Percentiles rank a stretch among this genome's conserved stretches.
phyloP scores from a whole-genome alignment of 1,140 invertebrate genomes.

The Chelonus insularis region DNA sequence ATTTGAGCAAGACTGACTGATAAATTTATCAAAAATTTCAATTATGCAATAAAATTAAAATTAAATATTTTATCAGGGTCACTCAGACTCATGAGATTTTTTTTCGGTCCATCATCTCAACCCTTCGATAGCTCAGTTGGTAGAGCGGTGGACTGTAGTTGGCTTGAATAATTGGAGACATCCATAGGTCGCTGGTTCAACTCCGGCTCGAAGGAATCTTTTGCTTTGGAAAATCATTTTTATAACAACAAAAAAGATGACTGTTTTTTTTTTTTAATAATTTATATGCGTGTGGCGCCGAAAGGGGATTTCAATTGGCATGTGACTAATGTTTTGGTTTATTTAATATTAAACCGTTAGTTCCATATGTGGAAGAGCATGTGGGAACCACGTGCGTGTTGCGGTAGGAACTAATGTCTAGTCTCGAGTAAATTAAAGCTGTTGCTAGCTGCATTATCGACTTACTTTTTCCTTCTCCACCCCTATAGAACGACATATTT shows the following conservation, averaged over 20 bases:
- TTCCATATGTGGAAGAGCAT: constrained; percentile 14
- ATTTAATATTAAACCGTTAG: background rate
- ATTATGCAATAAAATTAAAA: background rate
- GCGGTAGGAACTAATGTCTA: constrained; percentile 1
- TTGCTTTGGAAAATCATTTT: no score
- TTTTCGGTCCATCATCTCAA: background rate
- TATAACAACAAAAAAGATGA: no score
- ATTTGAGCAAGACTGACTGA: no score
- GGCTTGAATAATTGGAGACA: constrained; percentile 42
- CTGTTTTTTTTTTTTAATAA: constrained; percentile 21
- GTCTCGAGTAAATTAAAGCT: constrained; percentile 26
- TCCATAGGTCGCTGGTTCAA: constrained; percentile 73
- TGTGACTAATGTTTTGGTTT: constrained; percentile 9
- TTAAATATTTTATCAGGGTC: background rate
- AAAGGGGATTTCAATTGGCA: constrained; percentile 5
- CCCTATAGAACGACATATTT: background rate
- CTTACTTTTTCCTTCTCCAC: background rate
- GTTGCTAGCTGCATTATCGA: constrained; percentile 30
- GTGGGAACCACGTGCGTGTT: background rate
- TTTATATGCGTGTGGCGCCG: constrained; percentile 23
- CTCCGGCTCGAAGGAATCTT: constrained; percentile 70
- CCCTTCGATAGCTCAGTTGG: constrained; percentile 59
- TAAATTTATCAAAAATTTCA: no score
- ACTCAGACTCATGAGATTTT: background rate
- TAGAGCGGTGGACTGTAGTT: constrained; percentile 61